These are phyloP conservation scores for Leistus spinibarbis DNA, from an alignment of 2,888 invertebrate species.

Conservation along the genomic window DNA sequence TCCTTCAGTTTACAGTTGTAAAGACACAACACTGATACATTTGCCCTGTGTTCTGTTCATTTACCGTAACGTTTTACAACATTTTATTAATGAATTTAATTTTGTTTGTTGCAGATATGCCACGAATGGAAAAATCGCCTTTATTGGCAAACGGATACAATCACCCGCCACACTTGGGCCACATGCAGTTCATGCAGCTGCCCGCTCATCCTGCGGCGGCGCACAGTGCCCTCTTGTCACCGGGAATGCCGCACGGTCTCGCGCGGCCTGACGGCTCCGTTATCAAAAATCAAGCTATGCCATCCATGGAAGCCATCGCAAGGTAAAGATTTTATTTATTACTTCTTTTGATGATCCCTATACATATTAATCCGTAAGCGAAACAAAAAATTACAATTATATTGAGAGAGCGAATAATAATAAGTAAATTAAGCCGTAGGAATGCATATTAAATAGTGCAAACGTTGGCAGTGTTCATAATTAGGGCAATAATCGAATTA, in stretches of 20 bases:
- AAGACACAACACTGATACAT: not conserved
- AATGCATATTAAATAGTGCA: not conserved
- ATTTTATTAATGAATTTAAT: not conserved
- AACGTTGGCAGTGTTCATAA: not conserved
- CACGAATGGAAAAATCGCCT: constrained; percentile 89
- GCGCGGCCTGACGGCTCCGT: constrained; percentile 82
- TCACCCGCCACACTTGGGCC: constrained; percentile 88
- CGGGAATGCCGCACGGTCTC: constrained; percentile 86
- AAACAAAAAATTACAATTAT: no score
- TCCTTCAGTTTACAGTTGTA: not conserved
- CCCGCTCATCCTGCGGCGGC: constrained; percentile 73
- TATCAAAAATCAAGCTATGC: constrained; percentile 83
- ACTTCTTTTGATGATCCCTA: no score
- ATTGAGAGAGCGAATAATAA: no score
- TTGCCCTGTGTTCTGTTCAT: not conserved
- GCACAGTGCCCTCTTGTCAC: constrained; percentile 82
- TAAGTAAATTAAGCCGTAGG: not conserved
- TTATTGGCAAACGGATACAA: constrained; percentile 92
- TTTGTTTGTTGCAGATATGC: constrained; percentile 71
- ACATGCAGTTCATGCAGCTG: constrained; percentile 94
- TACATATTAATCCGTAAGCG: no score
- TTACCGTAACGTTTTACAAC: not conserved
- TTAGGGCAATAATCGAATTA: constrained; percentile 37
- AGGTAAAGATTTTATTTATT: no score
- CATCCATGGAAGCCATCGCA: constrained; percentile 89